A percentile compares a stretch with the other conserved stretches of the same genome.
Evolutionary conservation across 2,113 vertebrate genomes (phyloP).

Genomic region (Ochotona princeps): DNA sequence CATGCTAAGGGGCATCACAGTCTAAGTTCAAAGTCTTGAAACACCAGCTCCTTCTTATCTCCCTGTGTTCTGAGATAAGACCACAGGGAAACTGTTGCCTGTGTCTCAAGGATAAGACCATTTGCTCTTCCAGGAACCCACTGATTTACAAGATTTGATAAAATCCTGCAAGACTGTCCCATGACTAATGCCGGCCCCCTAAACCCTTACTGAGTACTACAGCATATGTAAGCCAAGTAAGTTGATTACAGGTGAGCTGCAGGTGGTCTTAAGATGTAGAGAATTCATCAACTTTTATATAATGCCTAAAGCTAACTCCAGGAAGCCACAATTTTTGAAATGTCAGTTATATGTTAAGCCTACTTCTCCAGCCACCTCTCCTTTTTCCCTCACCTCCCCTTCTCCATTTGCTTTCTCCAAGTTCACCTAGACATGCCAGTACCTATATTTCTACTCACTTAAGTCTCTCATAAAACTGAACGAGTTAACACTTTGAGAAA

Average conservation of each 20-base stretch:
- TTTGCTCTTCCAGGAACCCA: not conserved
- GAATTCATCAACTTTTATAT: not conserved
- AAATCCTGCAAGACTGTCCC: not conserved
- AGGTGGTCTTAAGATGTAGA: not conserved
- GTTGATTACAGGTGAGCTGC: not conserved
- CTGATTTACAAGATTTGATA: not conserved
- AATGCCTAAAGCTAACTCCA: not conserved
- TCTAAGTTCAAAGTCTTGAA: not conserved
- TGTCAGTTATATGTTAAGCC: not conserved
- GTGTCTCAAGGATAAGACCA: not conserved
- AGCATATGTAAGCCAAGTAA: not conserved
- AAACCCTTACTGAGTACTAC: not conserved
- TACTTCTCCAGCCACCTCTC: not conserved
- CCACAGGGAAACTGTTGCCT: not conserved
- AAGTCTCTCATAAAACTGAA: constrained; percentile 71
- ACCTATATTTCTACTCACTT: constrained; percentile 76
- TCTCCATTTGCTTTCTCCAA: not conserved
- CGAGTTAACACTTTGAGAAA: constrained; percentile 76
- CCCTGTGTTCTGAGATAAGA: not conserved
- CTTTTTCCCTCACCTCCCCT: not conserved
- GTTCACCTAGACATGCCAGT: not conserved
- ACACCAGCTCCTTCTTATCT: not conserved
- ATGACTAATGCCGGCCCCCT: not conserved
- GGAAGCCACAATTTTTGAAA: not conserved
- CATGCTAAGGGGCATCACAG: too few species aligned